A percentile compares a stretch with the other conserved stretches of the same genome.
Evolutionary conservation across 2,888 invertebrate species (phyloP).

Genomic region (Drosophila emarginata): DNA sequence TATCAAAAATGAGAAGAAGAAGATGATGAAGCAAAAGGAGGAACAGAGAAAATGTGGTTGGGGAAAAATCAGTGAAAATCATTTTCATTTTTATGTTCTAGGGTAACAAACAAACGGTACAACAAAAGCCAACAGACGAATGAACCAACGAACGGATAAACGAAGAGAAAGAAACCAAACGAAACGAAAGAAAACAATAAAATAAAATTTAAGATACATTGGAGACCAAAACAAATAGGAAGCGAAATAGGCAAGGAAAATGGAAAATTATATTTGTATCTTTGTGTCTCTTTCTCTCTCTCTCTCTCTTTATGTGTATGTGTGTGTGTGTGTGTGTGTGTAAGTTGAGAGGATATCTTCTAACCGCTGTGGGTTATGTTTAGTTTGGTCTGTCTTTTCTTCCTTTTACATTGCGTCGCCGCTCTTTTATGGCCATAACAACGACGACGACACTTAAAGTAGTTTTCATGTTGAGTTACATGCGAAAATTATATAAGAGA

Average conservation of each 20-base stretch:
- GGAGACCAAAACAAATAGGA: conserved; percentile 77
- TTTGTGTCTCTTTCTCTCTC: conserved; percentile 5
- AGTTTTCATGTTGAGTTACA: conserved; percentile 53
- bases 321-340: conserved; percentile 8
- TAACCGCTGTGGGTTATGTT: conserved; percentile 26
- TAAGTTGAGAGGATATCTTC: conserved; percentile 45
- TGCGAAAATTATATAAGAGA: conserved; percentile 12
- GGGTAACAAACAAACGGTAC: conserved; percentile 7
- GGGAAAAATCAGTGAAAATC: conserved; percentile 62
- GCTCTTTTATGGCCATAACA: conserved; percentile 38
- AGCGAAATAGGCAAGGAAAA: conserved; percentile 62
- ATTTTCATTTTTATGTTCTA: conserved; percentile 60
- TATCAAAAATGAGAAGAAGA: conserved; percentile 37
- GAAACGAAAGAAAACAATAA: conserved; percentile 68
- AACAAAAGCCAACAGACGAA: conserved; percentile 1
- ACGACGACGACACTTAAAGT: conserved; percentile 61
- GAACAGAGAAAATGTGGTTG: not conserved
- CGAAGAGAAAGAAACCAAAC: conserved; percentile 19
- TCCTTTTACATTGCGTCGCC: conserved; percentile 27
- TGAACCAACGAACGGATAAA: conserved; percentile 24
- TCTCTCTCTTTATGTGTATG: conserved; percentile 28
- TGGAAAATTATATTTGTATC: conserved; percentile 47
- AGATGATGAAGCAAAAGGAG: conserved; percentile 4
- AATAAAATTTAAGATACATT: conserved; percentile 78
- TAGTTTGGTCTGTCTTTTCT: conserved; percentile 35